phyloP scores from a whole-genome alignment of 2,888 invertebrate species.

The Diarsia brunnea region DNA sequence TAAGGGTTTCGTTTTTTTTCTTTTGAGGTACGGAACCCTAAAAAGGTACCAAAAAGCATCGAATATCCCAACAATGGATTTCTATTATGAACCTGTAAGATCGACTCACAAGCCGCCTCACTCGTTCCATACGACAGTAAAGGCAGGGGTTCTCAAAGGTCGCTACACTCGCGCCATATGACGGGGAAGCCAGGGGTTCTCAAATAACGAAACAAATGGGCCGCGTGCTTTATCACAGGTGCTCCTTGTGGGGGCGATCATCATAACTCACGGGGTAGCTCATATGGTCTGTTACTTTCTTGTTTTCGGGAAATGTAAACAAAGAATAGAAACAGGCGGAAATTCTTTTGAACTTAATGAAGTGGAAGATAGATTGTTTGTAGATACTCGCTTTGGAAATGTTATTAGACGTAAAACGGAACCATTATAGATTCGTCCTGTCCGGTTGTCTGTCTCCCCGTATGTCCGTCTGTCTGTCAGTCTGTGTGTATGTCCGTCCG shows the following conservation, averaged over 20 bases:
- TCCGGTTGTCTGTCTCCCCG: too few species aligned
- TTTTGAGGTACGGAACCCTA: too few species aligned
- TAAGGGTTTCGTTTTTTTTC: too few species aligned
- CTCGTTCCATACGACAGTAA: neutral
- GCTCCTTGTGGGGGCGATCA: slow-evolving; percentile 50
- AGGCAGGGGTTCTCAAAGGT: slow-evolving; percentile 6
- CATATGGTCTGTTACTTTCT: neutral
- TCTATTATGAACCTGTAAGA: neutral
- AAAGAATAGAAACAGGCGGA: neutral
- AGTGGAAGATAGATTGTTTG: neutral
- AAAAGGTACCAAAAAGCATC: neutral
- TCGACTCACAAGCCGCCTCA: neutral
- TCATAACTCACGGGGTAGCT: slow-evolving; percentile 55
- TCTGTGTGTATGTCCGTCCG: too few species aligned
- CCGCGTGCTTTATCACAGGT: slow-evolving; percentile 64
- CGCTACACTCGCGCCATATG: slow-evolving; percentile 8
- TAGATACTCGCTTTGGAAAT: neutral
- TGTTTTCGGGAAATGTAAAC: slow-evolving; percentile 32
- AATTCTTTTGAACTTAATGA: neutral
- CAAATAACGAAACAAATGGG: slow-evolving; percentile 60
- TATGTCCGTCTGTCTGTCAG: too few species aligned
- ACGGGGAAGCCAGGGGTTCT: slow-evolving; percentile 37
- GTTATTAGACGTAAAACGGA: neutral
- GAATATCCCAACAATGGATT: slow-evolving; percentile 8
- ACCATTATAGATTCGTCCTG: too few species aligned